Evolutionary conservation across 1,140 invertebrate genomes (phyloP), one percentile per base, ranked within the genome.

Genomic region (Hydropsyche tenuis): DNA sequence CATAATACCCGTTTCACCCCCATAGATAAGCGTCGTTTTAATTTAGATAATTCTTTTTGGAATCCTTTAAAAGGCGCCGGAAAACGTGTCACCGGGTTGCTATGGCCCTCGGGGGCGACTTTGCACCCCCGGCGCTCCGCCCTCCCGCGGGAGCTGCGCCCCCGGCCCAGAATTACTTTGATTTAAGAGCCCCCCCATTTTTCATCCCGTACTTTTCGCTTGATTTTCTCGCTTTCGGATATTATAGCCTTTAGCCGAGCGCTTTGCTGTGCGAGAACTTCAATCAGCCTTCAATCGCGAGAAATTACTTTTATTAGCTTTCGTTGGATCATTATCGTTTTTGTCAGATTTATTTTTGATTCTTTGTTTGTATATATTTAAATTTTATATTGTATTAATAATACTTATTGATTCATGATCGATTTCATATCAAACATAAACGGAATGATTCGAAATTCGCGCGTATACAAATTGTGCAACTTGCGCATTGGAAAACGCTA

Each of bases 11-110:
- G n/a, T n/a, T n/a, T 9, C 30, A 37, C 30, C 30, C 30, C 30
- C 30, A 9, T 37, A 37, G 30, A 37, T 37, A 37, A 37, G 53
- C 23, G 69, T 65, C 68, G 60, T 77, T 77, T 37, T 77, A 73
- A 77, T 77, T 77, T 77, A 74, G 73, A 74, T 77, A 77, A 77
- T 77, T 77, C 75, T 73, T 42, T 45, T 72, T 70, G 14, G 71
- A 77, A 74, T 73, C 70, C 60, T 64, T 77, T 73, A 74, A 74
- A 73, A 73, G 53, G 18, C 25, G 37, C 51, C 30, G 25, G 66
- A 60, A 51, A 65, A 18, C 12, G 16, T 18, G 53, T 60, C 12
- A 18, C 22, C 46, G 11, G 48, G 68, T 70, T 70, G 46, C 68
- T 30, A 70, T 70, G 68, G 68, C 11, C 46, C 30, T 23, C 23